Evolutionary conservation across 2,797 vertebrate genomes (phyloP).

Genomic region (Smutsia temminckii): DNA sequence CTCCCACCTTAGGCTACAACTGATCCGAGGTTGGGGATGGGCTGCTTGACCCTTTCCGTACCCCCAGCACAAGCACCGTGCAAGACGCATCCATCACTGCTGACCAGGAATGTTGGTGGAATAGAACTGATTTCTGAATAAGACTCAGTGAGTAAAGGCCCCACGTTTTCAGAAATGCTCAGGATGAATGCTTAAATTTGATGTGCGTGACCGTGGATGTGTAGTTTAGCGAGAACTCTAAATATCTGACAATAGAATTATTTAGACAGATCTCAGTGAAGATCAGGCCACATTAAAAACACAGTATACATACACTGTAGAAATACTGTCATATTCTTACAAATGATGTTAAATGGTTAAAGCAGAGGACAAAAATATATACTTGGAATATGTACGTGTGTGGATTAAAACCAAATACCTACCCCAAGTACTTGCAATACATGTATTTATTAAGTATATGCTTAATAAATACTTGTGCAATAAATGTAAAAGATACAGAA

Average conservation of each 20-base stretch:
- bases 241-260: neutral
- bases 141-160: neutral
- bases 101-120: fast-evolving
- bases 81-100: fast-evolving
- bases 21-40: neutral
- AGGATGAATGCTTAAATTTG: neutral
- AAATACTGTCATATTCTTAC: neutral
- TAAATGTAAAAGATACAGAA: neutral
- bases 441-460: neutral
- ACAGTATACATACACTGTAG: neutral
- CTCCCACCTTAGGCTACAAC: no score
- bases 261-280: neutral
- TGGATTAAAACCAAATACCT: neutral
- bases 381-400: neutral
- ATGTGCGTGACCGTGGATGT: neutral
- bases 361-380: neutral
- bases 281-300: neutral
- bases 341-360: neutral
- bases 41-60: fast-evolving
- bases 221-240: neutral
- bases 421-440: neutral
- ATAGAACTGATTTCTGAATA: neutral
- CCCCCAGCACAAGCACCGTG: fast-evolving
- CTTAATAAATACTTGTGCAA: neutral
- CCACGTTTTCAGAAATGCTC: neutral